Conservation (phyloP, 2,797 vertebrate species). For the Periparus ater region DNA sequence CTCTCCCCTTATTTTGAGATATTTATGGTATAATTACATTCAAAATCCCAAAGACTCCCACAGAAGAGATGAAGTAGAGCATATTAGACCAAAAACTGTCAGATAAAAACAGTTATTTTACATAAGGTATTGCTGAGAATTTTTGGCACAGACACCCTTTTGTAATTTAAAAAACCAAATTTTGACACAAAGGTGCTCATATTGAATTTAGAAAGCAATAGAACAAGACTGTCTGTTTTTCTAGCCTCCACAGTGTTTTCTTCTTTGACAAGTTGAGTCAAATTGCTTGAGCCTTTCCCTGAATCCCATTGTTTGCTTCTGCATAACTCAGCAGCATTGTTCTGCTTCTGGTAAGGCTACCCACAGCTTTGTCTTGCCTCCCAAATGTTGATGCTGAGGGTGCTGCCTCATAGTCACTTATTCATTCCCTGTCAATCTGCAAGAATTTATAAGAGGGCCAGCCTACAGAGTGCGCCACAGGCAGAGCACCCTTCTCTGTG, state of each 20-base stretch:
- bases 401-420: neutral
- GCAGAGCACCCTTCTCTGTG: rapidly evolving
- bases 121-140: neutral
- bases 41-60: neutral
- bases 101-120: neutral
- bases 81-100: neutral
- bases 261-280: neutral
- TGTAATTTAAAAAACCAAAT: neutral
- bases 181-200: neutral
- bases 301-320: neutral
- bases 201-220: neutral
- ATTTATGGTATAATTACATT: neutral
- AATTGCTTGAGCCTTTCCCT: neutral
- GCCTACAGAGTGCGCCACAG: rapidly evolving
- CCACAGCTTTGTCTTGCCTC: neutral
- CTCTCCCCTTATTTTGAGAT: neutral
- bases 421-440: too few species aligned
- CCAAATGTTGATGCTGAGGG: neutral
- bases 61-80: neutral
- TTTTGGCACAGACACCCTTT: neutral
- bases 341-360: neutral
- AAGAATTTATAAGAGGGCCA: neutral
- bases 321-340: neutral
- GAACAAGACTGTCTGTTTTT: neutral
- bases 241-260: neutral